Percentiles rank a stretch among this genome's conserved stretches.
Conservation (phyloP, 1,140 invertebrate species). For the Penaeus japonicus region DNA sequence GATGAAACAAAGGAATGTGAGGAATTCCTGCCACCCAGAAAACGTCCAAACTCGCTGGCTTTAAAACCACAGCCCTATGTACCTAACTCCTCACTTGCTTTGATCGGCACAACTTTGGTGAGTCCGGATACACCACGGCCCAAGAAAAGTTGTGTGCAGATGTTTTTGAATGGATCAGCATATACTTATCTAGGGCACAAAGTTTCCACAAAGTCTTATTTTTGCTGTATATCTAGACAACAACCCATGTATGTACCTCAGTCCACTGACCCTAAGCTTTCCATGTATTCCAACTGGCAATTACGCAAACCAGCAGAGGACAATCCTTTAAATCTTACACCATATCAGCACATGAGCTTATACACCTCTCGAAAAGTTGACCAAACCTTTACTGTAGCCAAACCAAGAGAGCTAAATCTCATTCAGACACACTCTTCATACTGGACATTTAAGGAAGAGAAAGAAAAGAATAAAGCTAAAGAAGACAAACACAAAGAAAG, state of each 20-base stretch:
- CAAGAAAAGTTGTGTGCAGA: conserved; percentile 62
- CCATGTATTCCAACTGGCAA: conserved; percentile 99
- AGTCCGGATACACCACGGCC: conserved; percentile 85
- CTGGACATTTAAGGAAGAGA: conserved; percentile 60
- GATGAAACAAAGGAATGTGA: conserved; percentile 20
- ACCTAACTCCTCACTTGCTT: conserved; percentile 56
- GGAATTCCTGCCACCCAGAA: conserved; percentile 50
- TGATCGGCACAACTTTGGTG: conserved; percentile 63
- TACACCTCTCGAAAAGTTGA: conserved; percentile 61
- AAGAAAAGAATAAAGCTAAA: conserved; percentile 37
- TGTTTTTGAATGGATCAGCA: conserved; percentile 82
- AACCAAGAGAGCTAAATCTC: conserved; percentile 59
- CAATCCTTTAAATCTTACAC: conserved; percentile 63
- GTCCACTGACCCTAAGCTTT: conserved; percentile 81
- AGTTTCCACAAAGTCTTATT: conserved; percentile 87
- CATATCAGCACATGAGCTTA: conserved; percentile 62
- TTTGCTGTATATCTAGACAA: conserved; percentile 89
- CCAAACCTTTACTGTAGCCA: conserved; percentile 55
- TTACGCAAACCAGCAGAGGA: conserved; percentile 61
- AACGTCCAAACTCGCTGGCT: conserved; percentile 55
- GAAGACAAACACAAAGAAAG: conserved; percentile 33
- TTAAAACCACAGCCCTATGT: conserved; percentile 58
- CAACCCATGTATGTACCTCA: conserved; percentile 91
- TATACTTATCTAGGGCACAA: conserved; percentile 92
- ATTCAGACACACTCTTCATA: conserved; percentile 60